Evolutionary conservation across 2,797 vertebrate genomes (phyloP), one percentile per base, ranked within the genome.

Genomic region (Graptemys geographica): DNA sequence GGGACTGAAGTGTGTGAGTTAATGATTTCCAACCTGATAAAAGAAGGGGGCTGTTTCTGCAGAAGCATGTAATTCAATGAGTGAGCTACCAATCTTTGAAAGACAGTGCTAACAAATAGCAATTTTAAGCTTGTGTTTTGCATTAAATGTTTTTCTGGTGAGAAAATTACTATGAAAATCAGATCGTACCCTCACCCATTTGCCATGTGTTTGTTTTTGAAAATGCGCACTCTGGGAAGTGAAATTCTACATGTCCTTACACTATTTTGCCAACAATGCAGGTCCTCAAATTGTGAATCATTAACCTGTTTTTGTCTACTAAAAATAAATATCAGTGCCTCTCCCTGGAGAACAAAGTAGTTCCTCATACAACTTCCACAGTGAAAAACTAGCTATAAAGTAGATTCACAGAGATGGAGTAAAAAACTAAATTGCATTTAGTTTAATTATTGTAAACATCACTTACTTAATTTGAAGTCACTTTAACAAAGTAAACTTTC

Each of bases 21-120:
- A 97, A 97, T 98, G 91, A 97, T 98, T 98, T 97, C 92, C 93
- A 95, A 97, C 97, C 95, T 95, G 95, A 95, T 97, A 92, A 85
- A 96, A 93, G 95, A 96, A 87, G 53, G 84, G 82, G 84, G 49
- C 86, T 92, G 49, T 97, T 97, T 96, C 96, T 96, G 81, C 95
- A 95, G 86, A 81, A 96, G 88, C 88, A 18, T 90, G 92, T 96
- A 96, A 96, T 96, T 97, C 94, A 88, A 91, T 80, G 85, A 94
- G 79, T 88, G 79, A 93, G 92, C 88, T 89, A 95, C 92, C 97
- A 97, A 96, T 94, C 95, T 96, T 92, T 90, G 65, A 94, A 76
- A 96, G 89, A 97, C 37, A 80, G 59, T 93, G 90, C 83, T 97
- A 94, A 95, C 95, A 97, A 96, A 96, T 93, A 90, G 96, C 93